Evolutionary conservation across 2,113 vertebrate genomes (phyloP).

Genomic region (Dasyprocta punctata): DNA sequence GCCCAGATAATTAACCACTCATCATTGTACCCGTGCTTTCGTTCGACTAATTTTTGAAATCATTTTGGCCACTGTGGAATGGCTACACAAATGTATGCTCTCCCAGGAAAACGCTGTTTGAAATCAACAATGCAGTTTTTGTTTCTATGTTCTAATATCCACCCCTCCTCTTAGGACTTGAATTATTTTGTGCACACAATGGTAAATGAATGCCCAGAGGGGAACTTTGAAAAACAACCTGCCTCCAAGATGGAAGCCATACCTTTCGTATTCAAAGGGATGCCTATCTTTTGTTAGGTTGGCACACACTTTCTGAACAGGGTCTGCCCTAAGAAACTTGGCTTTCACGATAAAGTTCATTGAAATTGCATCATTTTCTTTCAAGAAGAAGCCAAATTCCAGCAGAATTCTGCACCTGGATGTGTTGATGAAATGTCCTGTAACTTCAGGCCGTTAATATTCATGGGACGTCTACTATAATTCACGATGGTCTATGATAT

Average conservation of each 20-base stretch:
- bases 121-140: constrained; percentile 68
- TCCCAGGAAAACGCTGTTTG: constrained; percentile 57
- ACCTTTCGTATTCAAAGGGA: constrained; percentile 10
- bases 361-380: constrained; percentile 74
- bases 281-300: constrained; percentile 21
- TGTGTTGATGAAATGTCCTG: constrained; percentile 86
- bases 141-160: constrained; percentile 42
- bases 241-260: neutral
- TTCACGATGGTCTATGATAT: constrained; percentile 88
- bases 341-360: constrained; percentile 75
- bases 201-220: constrained; percentile 27
- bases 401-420: constrained; percentile 85
- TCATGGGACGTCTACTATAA: constrained; percentile 88
- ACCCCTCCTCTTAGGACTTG: constrained; percentile 48
- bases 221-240: constrained; percentile 49
- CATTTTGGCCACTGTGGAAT: constrained; percentile 49
- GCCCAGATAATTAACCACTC: constrained; percentile 66
- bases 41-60: constrained; percentile 68
- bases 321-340: constrained; percentile 71
- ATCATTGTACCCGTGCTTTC: constrained; percentile 74
- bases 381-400: constrained; percentile 80
- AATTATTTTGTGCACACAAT: constrained; percentile 55
- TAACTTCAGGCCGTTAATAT: constrained; percentile 88
- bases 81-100: constrained; percentile 18
- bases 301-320: constrained; percentile 11